Percentiles rank a stretch among this genome's conserved stretches.
These are phyloP conservation scores for Nerophis ophidion DNA, from an alignment of 2,113 vertebrate genomes.

Conservation along the genomic window DNA sequence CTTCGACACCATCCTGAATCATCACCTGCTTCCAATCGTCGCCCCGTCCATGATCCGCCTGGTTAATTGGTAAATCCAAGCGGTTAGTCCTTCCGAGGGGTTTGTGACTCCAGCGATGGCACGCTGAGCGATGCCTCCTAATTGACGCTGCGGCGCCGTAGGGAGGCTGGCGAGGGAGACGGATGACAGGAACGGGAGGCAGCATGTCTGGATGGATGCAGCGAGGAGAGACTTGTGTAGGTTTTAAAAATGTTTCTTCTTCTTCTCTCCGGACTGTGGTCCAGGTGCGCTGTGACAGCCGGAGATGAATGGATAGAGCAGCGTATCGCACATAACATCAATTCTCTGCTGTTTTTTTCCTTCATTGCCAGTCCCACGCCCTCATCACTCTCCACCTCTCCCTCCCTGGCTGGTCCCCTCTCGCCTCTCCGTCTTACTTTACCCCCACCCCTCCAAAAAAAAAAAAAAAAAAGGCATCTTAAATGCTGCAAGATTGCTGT, in stretches of 20 bases:
- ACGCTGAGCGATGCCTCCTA: slow-evolving; percentile 40
- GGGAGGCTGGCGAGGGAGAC: slow-evolving; percentile 22
- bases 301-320: slow-evolving; percentile 53
- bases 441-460: slow-evolving; percentile 43
- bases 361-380: slow-evolving; percentile 47
- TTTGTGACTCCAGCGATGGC: slow-evolving; percentile 31
- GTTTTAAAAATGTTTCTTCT: background rate
- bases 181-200: slow-evolving; percentile 50
- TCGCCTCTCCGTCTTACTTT: slow-evolving; percentile 25
- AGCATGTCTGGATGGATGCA: slow-evolving; percentile 44
- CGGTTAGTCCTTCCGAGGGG: no score
- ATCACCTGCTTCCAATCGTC: no score
- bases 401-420: slow-evolving; percentile 6
- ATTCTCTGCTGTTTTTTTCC: slow-evolving; percentile 59
- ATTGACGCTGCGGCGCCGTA: slow-evolving; percentile 32
- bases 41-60: no score
- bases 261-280: slow-evolving; percentile 36
- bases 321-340: slow-evolving; percentile 53
- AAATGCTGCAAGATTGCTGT: slow-evolving; percentile 55
- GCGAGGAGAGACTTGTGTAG: slow-evolving; percentile 30
- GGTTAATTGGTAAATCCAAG: no score
- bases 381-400: slow-evolving; percentile 14
- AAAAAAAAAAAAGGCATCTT: slow-evolving; percentile 59
- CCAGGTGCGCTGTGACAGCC: slow-evolving; percentile 39
- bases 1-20: no score